Conservation (phyloP, 2,113 vertebrate genomes). For the Leucopsar rothschildi region DNA sequence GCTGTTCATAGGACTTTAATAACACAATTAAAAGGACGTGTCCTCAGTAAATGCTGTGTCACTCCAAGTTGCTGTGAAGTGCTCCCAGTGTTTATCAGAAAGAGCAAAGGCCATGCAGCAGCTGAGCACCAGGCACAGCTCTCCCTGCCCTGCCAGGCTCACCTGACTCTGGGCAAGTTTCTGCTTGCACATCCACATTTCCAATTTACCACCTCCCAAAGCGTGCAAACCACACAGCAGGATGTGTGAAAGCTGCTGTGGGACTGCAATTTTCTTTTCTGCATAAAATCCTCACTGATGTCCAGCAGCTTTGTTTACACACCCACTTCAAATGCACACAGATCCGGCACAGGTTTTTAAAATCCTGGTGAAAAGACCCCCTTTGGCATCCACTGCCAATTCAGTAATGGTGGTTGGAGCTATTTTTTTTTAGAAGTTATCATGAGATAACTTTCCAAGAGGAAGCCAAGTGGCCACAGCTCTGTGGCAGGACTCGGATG, state of each 20-base stretch:
- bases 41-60: background rate
- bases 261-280: background rate
- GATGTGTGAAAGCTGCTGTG: rapidly evolving
- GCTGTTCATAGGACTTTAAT: background rate
- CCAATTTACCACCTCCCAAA: background rate
- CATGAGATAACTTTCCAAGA: background rate
- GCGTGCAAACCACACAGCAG: background rate
- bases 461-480: background rate
- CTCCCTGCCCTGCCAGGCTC: background rate
- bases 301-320: background rate
- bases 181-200: background rate
- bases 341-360: background rate
- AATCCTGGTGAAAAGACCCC: background rate
- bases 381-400: background rate
- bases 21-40: background rate
- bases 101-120: background rate
- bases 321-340: background rate
- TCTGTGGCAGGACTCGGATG: background rate
- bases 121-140: background rate
- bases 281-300: rapidly evolving
- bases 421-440: background rate
- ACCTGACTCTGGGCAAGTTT: background rate
- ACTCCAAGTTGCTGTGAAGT: background rate
- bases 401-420: background rate
- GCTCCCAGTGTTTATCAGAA: background rate